These are phyloP conservation scores for Lasioglossum figueresi DNA, from an alignment of 2,888 invertebrate genomes.

Conservation along the genomic window DNA sequence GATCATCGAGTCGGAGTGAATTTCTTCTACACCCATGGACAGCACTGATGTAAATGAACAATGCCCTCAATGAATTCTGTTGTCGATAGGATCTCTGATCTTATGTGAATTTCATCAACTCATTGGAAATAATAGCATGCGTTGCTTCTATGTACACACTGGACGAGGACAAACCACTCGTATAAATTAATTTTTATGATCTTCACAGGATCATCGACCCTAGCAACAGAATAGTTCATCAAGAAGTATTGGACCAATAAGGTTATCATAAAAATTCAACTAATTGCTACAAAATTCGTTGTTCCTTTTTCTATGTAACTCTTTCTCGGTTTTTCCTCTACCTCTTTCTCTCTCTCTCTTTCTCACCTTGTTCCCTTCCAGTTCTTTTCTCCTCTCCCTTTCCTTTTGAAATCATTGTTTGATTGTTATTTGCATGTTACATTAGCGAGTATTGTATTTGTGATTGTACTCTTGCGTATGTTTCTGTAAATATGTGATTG, in stretches of 20 bases:
- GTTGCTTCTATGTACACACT: constrained; percentile 8
- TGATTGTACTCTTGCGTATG: constrained; percentile 5
- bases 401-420: constrained; percentile 19
- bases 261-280: constrained; percentile 50
- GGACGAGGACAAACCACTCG: not conserved
- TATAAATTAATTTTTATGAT: constrained; percentile 4
- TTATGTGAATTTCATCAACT: not conserved
- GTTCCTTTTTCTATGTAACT: constrained; percentile 51
- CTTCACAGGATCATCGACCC: not conserved
- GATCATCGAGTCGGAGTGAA: not conserved
- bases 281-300: constrained; percentile 63
- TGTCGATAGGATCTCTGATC: not conserved
- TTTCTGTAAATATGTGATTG: not conserved
- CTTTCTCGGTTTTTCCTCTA: constrained; percentile 16
- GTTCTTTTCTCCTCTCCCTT: constrained; percentile 21
- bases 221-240: constrained; percentile 4
- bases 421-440: constrained; percentile 20
- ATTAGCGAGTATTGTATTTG: constrained; percentile 12
- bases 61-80: constrained; percentile 7
- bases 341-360: not conserved
- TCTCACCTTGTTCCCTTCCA: constrained; percentile 2
- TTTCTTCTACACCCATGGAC: not conserved
- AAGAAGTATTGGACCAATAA: constrained; percentile 24
- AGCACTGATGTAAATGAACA: constrained; percentile 14
- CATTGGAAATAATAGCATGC: not conserved